A percentile compares a stretch with the other conserved stretches of the same genome.
Conservation (phyloP, 2,113 vertebrate genomes). For the Aleadryas rufinucha region DNA sequence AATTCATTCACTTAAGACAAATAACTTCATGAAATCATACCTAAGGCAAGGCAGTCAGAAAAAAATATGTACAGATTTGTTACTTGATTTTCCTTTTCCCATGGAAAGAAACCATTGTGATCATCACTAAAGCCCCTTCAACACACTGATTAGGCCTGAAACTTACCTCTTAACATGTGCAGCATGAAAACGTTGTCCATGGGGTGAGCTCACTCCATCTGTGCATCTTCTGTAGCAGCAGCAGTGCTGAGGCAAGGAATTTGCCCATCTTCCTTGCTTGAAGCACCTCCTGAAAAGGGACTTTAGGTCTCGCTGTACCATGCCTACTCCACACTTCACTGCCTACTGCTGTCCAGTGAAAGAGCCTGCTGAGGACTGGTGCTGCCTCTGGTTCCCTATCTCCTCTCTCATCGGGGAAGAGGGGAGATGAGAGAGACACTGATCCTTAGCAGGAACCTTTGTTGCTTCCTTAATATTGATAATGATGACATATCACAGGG, state of each 20-base stretch:
- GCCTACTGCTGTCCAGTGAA: neutral
- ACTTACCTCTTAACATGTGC: neutral
- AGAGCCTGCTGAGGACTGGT: neutral
- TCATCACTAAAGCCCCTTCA: neutral
- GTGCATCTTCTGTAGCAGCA: neutral
- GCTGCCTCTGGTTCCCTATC: neutral
- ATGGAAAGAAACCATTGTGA: neutral
- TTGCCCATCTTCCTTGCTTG: neutral
- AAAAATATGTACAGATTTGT: neutral
- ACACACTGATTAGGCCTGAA: neutral
- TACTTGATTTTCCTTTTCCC: neutral
- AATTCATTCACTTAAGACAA: neutral
- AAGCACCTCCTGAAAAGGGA: neutral
- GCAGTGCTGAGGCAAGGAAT: neutral
- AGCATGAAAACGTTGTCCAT: neutral
- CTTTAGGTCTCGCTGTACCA: too few species aligned
- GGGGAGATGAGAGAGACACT: neutral
- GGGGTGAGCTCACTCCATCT: neutral
- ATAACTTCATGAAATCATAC: neutral
- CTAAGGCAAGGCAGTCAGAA: neutral
- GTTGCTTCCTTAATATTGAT: neutral
- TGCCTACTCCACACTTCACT: neutral
- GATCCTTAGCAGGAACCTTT: neutral
- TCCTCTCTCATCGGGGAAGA: neutral
- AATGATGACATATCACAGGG: neutral